These are phyloP conservation scores for Drosophila diplacantha DNA, from an alignment of 2,888 invertebrate species.

Conservation along the genomic window DNA sequence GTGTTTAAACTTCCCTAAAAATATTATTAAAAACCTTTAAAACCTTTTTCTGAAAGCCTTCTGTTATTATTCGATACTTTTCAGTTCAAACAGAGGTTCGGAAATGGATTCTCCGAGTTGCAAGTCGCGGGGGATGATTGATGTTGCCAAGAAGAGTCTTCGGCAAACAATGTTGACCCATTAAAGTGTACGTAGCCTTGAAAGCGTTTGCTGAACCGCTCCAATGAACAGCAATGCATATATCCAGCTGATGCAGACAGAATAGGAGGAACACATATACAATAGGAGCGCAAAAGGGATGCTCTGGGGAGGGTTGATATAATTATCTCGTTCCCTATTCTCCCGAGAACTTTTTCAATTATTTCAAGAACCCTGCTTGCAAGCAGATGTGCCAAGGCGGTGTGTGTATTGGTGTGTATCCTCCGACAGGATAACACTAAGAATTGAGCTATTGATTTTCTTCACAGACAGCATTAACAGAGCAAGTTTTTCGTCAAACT, in stretches of 20 bases:
- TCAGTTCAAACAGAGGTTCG: background rate
- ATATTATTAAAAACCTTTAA: background rate
- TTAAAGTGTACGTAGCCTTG: constrained; percentile 54
- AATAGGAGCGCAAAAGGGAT: background rate
- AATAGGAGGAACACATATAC: constrained; percentile 1
- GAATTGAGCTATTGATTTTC: constrained; percentile 59
- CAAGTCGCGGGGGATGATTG: constrained; percentile 13
- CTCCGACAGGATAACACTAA: constrained; percentile 36
- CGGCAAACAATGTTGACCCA: constrained; percentile 47
- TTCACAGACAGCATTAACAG: constrained; percentile 30
- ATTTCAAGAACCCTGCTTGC: constrained; percentile 21
- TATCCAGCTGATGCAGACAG: constrained; percentile 26
- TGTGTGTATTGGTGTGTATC: constrained; percentile 33
- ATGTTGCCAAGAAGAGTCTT: background rate
- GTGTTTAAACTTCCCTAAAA: background rate
- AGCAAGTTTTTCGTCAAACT: constrained; percentile 11
- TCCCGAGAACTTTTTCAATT: constrained; percentile 59
- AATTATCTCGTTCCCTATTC: constrained; percentile 13
- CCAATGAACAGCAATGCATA: constrained; percentile 39
- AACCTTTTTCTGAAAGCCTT: background rate
- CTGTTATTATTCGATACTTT: background rate
- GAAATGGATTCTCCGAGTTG: constrained; percentile 1
- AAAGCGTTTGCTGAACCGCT: constrained; percentile 59
- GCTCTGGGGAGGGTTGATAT: constrained; percentile 13
- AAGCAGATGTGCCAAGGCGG: constrained; percentile 13